phyloP scores from a whole-genome alignment of 2,797 vertebrate genomes.

The Centroberyx gerrardi region DNA sequence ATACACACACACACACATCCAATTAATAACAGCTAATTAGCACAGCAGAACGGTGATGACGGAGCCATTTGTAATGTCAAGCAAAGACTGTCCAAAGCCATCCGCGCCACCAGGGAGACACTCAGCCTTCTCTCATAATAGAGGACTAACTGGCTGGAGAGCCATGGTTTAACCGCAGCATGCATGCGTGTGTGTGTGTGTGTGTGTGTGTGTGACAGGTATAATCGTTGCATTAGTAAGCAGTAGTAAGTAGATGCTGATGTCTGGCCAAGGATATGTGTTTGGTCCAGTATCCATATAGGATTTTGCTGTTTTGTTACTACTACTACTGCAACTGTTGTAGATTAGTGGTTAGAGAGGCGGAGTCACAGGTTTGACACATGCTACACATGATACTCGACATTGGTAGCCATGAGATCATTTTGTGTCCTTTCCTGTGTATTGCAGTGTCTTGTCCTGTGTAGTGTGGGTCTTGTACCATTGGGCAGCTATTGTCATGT shows the following conservation, averaged over 20 bases:
- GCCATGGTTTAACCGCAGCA: background rate
- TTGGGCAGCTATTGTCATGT: too few species aligned
- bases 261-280: background rate
- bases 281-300: background rate
- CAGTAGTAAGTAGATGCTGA: background rate
- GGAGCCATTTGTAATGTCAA: constrained; percentile 64
- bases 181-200: background rate
- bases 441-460: too few species aligned
- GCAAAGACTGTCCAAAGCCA: constrained; percentile 34
- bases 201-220: constrained; percentile 6
- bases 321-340: background rate
- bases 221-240: constrained; percentile 32
- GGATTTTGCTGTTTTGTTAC: background rate
- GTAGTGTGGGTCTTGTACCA: too few species aligned
- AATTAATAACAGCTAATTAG: constrained; percentile 79
- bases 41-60: constrained; percentile 40
- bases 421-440: too few species aligned
- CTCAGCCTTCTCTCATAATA: constrained; percentile 19
- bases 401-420: too few species aligned
- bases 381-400: background rate
- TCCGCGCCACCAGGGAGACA: constrained; percentile 26
- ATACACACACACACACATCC: constrained; percentile 28
- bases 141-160: constrained; percentile 7
- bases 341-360: background rate
- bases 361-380: background rate